These are phyloP conservation scores for Macrophya alboannulata DNA, from an alignment of 2,888 invertebrate species.

Conservation along the genomic window DNA sequence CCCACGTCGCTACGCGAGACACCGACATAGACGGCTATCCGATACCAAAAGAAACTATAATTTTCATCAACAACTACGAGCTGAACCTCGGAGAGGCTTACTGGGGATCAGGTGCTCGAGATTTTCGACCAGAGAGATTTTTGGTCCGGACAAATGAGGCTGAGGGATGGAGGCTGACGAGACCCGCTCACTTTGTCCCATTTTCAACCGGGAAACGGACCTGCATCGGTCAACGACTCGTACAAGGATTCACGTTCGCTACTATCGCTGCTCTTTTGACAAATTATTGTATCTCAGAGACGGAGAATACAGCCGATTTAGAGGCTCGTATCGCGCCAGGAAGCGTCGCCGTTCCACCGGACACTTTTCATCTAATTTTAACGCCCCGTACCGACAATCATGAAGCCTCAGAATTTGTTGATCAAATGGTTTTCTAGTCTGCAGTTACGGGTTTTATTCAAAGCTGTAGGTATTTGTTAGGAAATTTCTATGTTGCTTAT, in stretches of 20 bases:
- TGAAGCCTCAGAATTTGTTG: background rate
- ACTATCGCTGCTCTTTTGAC: constrained; percentile 88
- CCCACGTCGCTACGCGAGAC: constrained; percentile 92
- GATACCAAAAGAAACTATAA: constrained; percentile 89
- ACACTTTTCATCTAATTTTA: constrained; percentile 86
- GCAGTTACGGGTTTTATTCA: background rate
- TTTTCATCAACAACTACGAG: constrained; percentile 93
- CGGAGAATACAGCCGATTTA: constrained; percentile 82
- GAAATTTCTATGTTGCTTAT: background rate
- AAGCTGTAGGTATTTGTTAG: background rate
- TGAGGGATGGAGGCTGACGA: constrained; percentile 81
- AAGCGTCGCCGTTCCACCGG: constrained; percentile 89
- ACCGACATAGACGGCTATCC: constrained; percentile 87
- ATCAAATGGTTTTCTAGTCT: constrained; percentile 1
- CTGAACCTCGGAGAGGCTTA: constrained; percentile 88
- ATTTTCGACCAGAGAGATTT: constrained; percentile 90
- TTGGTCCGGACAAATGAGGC: constrained; percentile 80
- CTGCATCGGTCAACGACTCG: constrained; percentile 91
- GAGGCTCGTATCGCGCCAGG: constrained; percentile 83
- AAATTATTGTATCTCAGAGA: constrained; percentile 84
- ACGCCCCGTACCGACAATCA: constrained; percentile 78
- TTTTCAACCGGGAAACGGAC: constrained; percentile 94
- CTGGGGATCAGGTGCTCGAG: constrained; percentile 86
- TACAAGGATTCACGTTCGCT: constrained; percentile 89
- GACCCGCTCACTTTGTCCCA: constrained; percentile 89